These are phyloP conservation scores for Cydia splendana DNA, from an alignment of 1,140 invertebrate species.

Conservation along the genomic window DNA sequence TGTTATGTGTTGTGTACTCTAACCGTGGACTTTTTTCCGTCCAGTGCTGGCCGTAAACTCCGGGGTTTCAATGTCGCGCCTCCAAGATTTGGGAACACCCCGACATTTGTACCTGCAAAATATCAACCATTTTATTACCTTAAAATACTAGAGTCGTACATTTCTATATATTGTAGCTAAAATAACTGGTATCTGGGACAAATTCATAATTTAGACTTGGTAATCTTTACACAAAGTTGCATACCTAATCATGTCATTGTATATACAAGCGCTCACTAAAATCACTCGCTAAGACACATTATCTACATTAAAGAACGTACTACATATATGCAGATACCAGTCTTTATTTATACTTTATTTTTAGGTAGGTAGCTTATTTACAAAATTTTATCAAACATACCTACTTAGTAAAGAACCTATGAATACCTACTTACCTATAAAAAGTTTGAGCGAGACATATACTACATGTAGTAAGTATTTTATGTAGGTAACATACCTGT, in stretches of 20 bases:
- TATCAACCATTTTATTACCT: background rate
- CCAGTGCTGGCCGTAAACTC: slow-evolving; percentile 70
- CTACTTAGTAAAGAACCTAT: too few species aligned
- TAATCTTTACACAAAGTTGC: background rate
- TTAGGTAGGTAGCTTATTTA: too few species aligned
- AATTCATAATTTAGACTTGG: background rate
- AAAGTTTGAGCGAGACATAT: too few species aligned
- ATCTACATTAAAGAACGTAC: too few species aligned
- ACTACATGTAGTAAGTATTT: background rate
- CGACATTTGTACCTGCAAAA: background rate
- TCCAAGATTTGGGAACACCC: slow-evolving; percentile 6
- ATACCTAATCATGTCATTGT: too few species aligned
- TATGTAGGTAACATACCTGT: background rate
- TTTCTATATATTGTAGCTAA: background rate
- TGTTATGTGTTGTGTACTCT: slow-evolving; percentile 30
- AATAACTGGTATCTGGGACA: background rate
- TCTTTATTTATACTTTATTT: too few species aligned
- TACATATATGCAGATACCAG: too few species aligned
- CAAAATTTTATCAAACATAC: too few species aligned
- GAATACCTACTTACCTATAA: too few species aligned
- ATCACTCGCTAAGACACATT: too few species aligned
- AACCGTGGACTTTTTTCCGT: slow-evolving; percentile 61
- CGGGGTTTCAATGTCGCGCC: background rate
- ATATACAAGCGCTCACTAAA: too few species aligned
- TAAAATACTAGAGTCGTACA: background rate